phyloP scores from a whole-genome alignment of 2,888 invertebrate species.

The Chironomus riparius region DNA sequence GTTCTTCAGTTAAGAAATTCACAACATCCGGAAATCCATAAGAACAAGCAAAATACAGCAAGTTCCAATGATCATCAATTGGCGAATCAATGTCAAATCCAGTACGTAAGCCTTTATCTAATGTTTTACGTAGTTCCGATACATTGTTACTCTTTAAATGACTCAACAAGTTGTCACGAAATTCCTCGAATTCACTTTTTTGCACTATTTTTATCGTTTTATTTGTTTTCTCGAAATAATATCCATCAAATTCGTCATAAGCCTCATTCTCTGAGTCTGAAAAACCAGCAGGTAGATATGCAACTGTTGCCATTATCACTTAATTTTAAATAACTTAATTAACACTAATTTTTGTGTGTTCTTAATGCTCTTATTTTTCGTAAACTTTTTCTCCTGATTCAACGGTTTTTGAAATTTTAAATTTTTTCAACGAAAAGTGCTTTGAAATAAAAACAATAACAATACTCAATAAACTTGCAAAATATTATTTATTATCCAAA shows the following conservation, averaged over 20 bases:
- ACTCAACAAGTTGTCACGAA: background rate
- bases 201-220: background rate
- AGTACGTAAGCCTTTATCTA: background rate
- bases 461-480: background rate
- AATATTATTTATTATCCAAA: background rate
- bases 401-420: no score
- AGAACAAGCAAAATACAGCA: conserved; percentile 8
- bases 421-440: no score
- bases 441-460: background rate
- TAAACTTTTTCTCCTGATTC: no score
- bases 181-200: background rate
- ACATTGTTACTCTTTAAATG: background rate
- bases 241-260: background rate
- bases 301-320: background rate
- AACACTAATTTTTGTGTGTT: no score
- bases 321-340: no score
- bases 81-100: conserved; percentile 8
- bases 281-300: background rate
- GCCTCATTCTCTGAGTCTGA: background rate
- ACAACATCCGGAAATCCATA: background rate
- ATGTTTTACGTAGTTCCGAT: background rate
- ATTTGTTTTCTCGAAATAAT: background rate
- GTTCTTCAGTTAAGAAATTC: background rate
- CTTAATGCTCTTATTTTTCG: no score
- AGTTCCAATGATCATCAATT: conserved; percentile 1